These are phyloP conservation scores for Callinectes sapidus DNA, from an alignment of 2,888 invertebrate genomes.

Conservation along the genomic window DNA sequence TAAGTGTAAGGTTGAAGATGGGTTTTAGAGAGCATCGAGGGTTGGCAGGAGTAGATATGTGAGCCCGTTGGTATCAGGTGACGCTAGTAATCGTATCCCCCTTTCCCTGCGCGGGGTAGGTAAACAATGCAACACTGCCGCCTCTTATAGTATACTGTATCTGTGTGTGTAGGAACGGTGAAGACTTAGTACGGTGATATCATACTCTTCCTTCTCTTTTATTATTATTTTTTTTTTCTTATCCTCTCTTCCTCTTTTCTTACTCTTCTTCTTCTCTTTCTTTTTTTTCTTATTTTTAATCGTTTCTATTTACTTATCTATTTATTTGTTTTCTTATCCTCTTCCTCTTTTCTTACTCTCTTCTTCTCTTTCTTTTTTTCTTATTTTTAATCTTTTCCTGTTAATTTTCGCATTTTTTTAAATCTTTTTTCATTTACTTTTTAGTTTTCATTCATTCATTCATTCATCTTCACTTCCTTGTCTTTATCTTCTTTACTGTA, in stretches of 20 bases:
- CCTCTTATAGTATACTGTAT: background rate
- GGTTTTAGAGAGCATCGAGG: too few species aligned
- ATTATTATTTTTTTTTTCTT: background rate
- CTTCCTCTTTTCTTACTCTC: background rate
- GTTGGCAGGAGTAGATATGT: background rate
- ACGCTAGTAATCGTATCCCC: background rate
- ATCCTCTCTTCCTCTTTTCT: background rate
- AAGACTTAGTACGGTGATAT: background rate
- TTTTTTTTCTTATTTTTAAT: background rate
- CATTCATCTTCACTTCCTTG: background rate
- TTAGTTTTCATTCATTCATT: background rate
- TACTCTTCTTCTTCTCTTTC: background rate
- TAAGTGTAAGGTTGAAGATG: too few species aligned
- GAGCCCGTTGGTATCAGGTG: background rate
- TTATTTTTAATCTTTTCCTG: background rate
- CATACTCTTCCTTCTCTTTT: background rate
- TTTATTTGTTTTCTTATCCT: background rate
- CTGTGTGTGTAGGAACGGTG: background rate
- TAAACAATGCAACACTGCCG: conserved; percentile 14
- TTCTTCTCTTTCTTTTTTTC: background rate
- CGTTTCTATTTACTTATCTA: background rate
- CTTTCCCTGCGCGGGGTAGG: background rate
- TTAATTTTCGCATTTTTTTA: too few species aligned
- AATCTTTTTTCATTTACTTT: background rate
- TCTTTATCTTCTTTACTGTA: background rate